Evolutionary conservation across 2,797 vertebrate species (phyloP).

Genomic region (Glossophaga mutica): DNA sequence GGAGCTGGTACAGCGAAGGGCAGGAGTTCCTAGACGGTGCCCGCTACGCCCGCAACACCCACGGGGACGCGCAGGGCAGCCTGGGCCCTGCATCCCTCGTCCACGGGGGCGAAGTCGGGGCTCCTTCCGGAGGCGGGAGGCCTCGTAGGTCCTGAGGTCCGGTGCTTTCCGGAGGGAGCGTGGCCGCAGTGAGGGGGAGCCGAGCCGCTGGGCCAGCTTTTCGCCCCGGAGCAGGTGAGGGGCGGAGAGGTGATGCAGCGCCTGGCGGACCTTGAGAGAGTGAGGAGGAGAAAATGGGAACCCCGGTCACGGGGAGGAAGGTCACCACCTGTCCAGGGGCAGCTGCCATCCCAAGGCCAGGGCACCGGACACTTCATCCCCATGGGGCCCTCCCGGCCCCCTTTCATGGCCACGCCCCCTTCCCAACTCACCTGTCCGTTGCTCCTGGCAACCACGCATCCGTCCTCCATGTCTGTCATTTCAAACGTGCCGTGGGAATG

Average conservation of each 20-base stretch:
- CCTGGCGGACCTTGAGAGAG: neutral
- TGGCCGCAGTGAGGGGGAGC: accelerated
- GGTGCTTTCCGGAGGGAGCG: accelerated
- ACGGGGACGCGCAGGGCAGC: too few species aligned
- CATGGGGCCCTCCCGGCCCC: too few species aligned
- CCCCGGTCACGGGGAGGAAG: neutral
- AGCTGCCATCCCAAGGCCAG: too few species aligned
- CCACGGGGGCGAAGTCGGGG: accelerated
- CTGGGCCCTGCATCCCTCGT: neutral
- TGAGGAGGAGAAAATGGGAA: too few species aligned
- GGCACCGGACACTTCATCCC: neutral
- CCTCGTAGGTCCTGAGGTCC: too few species aligned
- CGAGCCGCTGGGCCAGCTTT: neutral
- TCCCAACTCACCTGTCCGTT: too few species aligned
- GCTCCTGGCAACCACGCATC: neutral
- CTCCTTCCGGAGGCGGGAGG: neutral
- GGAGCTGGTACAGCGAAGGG: accelerated
- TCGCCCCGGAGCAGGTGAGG: neutral
- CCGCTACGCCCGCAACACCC: accelerated
- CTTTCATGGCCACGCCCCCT: neutral
- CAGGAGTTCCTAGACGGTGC: accelerated
- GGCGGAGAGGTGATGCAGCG: neutral
- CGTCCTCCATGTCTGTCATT: neutral
- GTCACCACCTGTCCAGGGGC: too few species aligned
- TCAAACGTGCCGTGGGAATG: neutral